phyloP scores from a whole-genome alignment of 1,140 invertebrate species.

The Orius insidiosus region DNA sequence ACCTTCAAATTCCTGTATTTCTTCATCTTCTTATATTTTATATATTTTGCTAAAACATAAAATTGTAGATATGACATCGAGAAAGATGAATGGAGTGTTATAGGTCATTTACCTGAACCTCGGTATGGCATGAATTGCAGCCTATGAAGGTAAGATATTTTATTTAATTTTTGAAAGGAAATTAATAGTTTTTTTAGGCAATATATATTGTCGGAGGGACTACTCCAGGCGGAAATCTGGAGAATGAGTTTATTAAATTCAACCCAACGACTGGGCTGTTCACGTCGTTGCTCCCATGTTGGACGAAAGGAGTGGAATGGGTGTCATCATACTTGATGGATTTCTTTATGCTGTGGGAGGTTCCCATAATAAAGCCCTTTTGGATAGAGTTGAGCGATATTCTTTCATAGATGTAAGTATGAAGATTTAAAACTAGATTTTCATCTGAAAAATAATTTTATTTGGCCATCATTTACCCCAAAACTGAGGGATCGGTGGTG shows the following conservation, averaged over 20 bases:
- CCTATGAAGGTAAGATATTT: slow-evolving; percentile 48
- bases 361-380: slow-evolving; percentile 56
- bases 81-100: slow-evolving; percentile 58
- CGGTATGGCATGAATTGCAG: slow-evolving; percentile 79
- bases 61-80: slow-evolving; percentile 53
- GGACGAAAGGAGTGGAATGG: slow-evolving; percentile 77
- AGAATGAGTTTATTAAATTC: slow-evolving; percentile 37
- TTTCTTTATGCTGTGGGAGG: slow-evolving; percentile 73
- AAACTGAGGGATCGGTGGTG: no score
- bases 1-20: neutral
- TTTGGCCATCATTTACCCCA: no score
- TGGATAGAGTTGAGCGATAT: slow-evolving; percentile 76
- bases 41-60: no score
- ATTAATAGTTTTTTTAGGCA: slow-evolving; percentile 30
- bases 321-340: slow-evolving; percentile 66
- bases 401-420: slow-evolving; percentile 74
- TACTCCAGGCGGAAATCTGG: slow-evolving; percentile 73
- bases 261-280: slow-evolving; percentile 64
- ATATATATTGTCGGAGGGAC: slow-evolving; percentile 85
- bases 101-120: slow-evolving; percentile 66
- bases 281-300: slow-evolving; percentile 60
- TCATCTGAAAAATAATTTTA: no score
- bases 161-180: neutral
- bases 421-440: no score
- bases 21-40: no score